Percentiles rank a stretch among this genome's conserved stretches.
Evolutionary conservation across 2,797 vertebrate species (phyloP).

Genomic region (Argya squamiceps): DNA sequence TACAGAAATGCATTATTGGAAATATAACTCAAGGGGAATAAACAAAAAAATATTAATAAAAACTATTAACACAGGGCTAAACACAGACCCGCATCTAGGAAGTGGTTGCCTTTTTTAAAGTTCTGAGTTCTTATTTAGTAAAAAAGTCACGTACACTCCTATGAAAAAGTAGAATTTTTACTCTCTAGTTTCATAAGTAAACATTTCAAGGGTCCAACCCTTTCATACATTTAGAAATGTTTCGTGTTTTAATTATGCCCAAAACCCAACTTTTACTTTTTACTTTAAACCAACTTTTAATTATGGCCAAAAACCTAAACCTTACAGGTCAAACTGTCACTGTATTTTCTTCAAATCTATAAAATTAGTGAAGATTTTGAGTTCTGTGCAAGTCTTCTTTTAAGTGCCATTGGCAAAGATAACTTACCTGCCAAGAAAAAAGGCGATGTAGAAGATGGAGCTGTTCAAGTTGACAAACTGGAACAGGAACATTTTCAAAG

Average conservation of each 20-base stretch:
- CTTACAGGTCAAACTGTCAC: neutral
- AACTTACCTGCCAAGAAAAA: slow-evolving; percentile 94
- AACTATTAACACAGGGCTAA: neutral
- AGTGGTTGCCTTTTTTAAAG: neutral
- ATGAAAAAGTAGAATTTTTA: neutral
- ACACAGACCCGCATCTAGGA: neutral
- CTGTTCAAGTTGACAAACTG: slow-evolving; percentile 99
- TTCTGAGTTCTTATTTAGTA: neutral
- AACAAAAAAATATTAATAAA: neutral
- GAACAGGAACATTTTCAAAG: slow-evolving; percentile 99
- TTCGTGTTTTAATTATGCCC: neutral
- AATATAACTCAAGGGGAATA: neutral
- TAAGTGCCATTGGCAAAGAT: neutral
- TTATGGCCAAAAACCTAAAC: no score
- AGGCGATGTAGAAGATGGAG: slow-evolving; percentile 98
- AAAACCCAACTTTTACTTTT: neutral
- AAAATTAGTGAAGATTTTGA: neutral
- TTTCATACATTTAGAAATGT: neutral
- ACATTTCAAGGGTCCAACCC: neutral
- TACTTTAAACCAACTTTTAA: no score
- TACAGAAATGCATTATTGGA: neutral
- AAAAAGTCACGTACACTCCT: fast-evolving
- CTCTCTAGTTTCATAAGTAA: neutral
- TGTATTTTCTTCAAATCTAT: neutral
- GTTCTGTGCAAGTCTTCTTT: neutral